These are phyloP conservation scores for Siniperca obscura DNA, from an alignment of 2,797 vertebrate genomes.

Conservation along the genomic window DNA sequence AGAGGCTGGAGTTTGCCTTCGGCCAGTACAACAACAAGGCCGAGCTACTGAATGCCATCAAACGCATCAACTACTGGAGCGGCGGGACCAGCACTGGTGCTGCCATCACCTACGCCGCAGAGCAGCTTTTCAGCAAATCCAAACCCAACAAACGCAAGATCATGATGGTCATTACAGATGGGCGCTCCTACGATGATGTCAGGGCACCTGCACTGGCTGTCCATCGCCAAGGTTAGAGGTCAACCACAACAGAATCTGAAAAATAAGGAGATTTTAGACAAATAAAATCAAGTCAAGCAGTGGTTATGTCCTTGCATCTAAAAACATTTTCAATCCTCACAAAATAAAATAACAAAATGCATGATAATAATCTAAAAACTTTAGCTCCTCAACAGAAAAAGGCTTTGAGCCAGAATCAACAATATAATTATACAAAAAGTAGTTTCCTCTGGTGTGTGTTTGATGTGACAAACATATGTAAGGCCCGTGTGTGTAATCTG, in stretches of 20 bases:
- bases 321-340: not conserved
- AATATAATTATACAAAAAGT: not conserved
- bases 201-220: conserved; percentile 89
- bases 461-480: conserved; percentile 26
- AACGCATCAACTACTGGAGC: conserved; percentile 96
- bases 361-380: no score
- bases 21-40: conserved; percentile 90
- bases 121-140: conserved; percentile 96
- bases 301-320: not conserved
- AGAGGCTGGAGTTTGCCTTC: conserved; percentile 95
- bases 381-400: not conserved
- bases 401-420: not conserved
- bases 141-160: conserved; percentile 98
- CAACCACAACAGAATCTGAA: not conserved
- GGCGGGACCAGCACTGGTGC: conserved; percentile 97
- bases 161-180: conserved; percentile 98
- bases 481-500: conserved; percentile 37
- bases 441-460: conserved; percentile 21
- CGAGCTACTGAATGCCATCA: conserved; percentile 92
- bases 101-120: conserved; percentile 92
- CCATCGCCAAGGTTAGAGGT: conserved; percentile 89
- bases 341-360: not conserved
- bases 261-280: not conserved
- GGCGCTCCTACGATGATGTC: conserved; percentile 95
- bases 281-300: not conserved